Evolutionary conservation across 2,113 vertebrate genomes (phyloP).

Genomic region (Neogale vison): DNA sequence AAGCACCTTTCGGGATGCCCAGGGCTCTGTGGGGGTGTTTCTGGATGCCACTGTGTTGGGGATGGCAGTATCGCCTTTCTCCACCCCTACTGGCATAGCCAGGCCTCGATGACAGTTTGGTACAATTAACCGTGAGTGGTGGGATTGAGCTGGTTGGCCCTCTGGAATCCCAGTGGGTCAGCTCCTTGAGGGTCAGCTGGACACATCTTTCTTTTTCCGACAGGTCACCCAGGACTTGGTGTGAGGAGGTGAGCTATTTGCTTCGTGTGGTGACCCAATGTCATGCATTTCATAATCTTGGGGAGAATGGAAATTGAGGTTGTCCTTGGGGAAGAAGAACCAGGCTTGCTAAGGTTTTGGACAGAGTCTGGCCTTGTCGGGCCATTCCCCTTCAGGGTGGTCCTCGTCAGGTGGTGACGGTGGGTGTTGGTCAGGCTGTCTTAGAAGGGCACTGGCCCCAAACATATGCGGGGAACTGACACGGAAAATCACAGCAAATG

Average conservation of each 20-base stretch:
- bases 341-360: not conserved
- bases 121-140: not conserved
- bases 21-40: no score
- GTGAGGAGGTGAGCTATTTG: not conserved
- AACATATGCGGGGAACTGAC: not conserved
- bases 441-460: not conserved
- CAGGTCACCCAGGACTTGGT: not conserved
- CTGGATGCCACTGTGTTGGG: not conserved
- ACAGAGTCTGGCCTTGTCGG: no score
- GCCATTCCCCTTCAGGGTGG: no score
- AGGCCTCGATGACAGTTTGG: not conserved
- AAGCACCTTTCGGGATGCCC: not conserved
- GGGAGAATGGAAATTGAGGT: not conserved
- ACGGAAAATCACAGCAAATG: not conserved
- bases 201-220: not conserved
- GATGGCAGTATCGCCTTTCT: rapidly evolving
- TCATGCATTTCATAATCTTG: not conserved
- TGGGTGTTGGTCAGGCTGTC: no score
- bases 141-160: not conserved
- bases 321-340: not conserved
- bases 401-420: not conserved
- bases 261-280: not conserved
- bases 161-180: not conserved
- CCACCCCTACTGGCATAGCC: not conserved
- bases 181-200: not conserved